Percentiles rank a stretch among this genome's conserved stretches.
Conservation (phyloP, 2,113 vertebrate species). For the Perognathus longimembris region DNA sequence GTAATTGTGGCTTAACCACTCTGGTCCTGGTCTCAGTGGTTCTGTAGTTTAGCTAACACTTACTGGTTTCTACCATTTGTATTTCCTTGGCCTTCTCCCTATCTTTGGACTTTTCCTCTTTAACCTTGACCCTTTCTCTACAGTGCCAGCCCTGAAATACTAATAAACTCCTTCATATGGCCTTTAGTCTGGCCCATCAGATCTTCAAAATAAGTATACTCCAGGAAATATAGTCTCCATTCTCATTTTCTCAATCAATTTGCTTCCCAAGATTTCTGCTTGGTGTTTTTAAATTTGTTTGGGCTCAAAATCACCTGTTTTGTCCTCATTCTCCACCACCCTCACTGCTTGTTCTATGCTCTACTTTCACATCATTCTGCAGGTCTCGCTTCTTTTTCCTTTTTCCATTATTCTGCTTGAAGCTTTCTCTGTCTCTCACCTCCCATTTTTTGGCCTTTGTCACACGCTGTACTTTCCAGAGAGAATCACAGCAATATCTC, state of each 20-base stretch:
- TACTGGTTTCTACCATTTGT: not conserved
- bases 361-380: not conserved
- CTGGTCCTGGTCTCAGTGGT: not conserved
- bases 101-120: not conserved
- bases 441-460: not conserved
- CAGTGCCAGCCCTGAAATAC: not conserved
- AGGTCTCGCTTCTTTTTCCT: not conserved
- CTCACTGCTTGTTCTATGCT: not conserved
- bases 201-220: constrained; percentile 44
- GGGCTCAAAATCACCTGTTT: not conserved
- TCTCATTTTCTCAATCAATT: constrained; percentile 10
- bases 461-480: constrained; percentile 9
- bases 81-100: not conserved
- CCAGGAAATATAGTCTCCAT: constrained; percentile 12
- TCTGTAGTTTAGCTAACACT: not conserved
- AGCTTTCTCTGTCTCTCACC: constrained; percentile 1
- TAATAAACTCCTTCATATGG: not conserved
- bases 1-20: not conserved
- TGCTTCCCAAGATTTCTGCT: constrained; percentile 1
- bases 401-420: not conserved
- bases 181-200: not conserved
- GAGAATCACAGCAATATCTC: not conserved
- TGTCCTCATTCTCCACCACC: not conserved
- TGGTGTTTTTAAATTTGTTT: constrained; percentile 14
- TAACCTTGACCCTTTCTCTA: constrained; percentile 4